A percentile compares a stretch with the other conserved stretches of the same genome.
These are phyloP conservation scores for Neolamprologus devosi DNA, from an alignment of 2,113 vertebrate genomes.

Conservation along the genomic window DNA sequence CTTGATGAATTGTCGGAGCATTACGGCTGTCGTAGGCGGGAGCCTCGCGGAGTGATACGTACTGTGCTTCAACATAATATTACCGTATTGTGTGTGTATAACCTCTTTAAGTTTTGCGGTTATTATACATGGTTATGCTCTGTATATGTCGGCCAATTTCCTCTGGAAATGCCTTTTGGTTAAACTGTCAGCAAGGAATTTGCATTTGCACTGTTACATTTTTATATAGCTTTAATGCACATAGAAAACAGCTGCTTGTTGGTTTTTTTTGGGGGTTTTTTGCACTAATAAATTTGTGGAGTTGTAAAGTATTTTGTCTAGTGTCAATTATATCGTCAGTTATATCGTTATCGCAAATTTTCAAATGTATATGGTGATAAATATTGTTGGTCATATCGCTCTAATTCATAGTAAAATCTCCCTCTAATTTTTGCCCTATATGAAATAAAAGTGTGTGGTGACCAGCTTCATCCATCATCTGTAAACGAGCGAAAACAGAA, in stretches of 20 bases:
- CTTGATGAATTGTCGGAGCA: background rate
- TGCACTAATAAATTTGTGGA: background rate
- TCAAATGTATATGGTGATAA: background rate
- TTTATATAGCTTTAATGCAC: accelerated
- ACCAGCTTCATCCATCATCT: background rate
- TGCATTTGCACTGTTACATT: accelerated
- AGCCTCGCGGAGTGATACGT: accelerated
- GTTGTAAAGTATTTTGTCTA: background rate
- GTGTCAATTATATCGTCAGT: background rate
- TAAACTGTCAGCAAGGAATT: background rate
- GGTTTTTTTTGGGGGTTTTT: too few species aligned
- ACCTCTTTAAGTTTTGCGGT: accelerated
- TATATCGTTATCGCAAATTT: background rate
- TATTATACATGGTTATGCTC: background rate
- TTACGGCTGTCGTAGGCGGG: accelerated
- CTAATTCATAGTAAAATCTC: background rate
- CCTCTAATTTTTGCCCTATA: background rate
- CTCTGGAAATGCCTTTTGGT: background rate
- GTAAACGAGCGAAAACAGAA: background rate
- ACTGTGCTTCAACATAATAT: accelerated
- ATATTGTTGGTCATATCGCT: background rate
- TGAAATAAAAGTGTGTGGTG: background rate
- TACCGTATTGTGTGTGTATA: accelerated
- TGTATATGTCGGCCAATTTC: accelerated
- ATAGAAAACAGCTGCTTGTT: background rate